These are phyloP conservation scores for Clarias fuscus DNA, from an alignment of 2,797 vertebrate genomes.

Conservation along the genomic window DNA sequence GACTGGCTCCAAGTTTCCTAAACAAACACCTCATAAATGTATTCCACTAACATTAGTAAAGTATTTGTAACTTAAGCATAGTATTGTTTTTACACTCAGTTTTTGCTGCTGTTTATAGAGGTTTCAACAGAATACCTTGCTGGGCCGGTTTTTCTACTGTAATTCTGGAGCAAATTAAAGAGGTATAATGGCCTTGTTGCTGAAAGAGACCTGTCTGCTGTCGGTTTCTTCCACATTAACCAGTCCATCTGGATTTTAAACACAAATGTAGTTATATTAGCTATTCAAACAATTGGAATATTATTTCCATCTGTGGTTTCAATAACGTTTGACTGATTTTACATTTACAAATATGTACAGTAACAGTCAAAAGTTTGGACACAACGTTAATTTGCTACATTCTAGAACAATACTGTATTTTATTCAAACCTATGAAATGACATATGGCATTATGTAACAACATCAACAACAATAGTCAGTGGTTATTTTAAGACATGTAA, in stretches of 20 bases:
- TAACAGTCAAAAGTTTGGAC: too few species aligned
- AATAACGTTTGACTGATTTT: background rate
- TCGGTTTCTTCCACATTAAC: slow-evolving; percentile 55
- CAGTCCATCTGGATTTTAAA: slow-evolving; percentile 23
- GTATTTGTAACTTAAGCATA: background rate
- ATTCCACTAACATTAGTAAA: background rate
- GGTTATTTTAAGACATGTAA: too few species aligned
- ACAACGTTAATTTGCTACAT: too few species aligned
- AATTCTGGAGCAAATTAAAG: slow-evolving; percentile 53
- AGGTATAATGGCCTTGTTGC: slow-evolving; percentile 58
- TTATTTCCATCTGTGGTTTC: background rate
- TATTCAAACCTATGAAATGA: too few species aligned
- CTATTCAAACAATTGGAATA: background rate
- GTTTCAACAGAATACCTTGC: background rate
- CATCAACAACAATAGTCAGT: too few species aligned
- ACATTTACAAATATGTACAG: background rate
- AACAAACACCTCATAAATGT: background rate
- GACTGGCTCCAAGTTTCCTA: background rate
- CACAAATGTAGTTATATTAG: background rate
- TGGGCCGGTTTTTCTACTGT: slow-evolving; percentile 44
- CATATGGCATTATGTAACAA: too few species aligned
- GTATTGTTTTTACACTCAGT: background rate
- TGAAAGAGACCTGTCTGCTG: slow-evolving; percentile 50
- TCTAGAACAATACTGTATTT: too few species aligned
- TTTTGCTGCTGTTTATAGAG: background rate